Base-by-base conservation (phyloP, 1,140 invertebrate species). In the Rhagoletis zephyria region DNA sequence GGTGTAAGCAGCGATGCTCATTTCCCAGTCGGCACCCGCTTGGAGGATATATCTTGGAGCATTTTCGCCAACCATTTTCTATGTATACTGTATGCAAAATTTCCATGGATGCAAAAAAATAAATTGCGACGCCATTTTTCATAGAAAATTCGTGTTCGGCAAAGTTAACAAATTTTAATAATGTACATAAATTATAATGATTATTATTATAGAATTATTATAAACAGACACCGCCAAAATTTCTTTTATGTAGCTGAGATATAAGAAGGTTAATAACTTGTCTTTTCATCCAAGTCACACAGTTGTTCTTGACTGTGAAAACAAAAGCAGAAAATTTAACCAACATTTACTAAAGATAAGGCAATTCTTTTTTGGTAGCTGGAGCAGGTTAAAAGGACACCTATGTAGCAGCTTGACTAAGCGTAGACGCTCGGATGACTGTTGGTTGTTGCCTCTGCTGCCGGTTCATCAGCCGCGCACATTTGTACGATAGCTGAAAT, bases 361-460 rank as follows among this genome's bases (percentile, higher is more conserved):
- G 45, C 40, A 45, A 74, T 42, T 48, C 40, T 48, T 74, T 48
- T 6, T 42, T 4, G 19, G 42, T 40, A 56, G 10, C 51, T 56
- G 42, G 65, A 48, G 67, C 42, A 14, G 42, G 67, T 74, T 74
- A 56, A 81, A 81, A 48, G 48, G 48, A n/a, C 74, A 81, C 45
- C 56, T 30, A 30, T 30, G 30, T 30, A 81, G 48, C 19, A 1
- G 74, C 74, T 81, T 19, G 14, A 81, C 74, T 56, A n/a, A 81
- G 48, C 16, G 74, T 59, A 56, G 19, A 81, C 48, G 19, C 19
- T 81, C n/a, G 74, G 74, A 5, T 81, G 48, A 81, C 16, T 81
- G 16, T 19, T 56, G 48, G 7, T 51, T 81, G 74, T 42, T 51
- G 45, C 30, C n/a, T n/a, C 30, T 30, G 30, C 30, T 30, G 16